Base-by-base conservation (phyloP, 2,888 invertebrate species). In the Standfussiana lucernea region DNA sequence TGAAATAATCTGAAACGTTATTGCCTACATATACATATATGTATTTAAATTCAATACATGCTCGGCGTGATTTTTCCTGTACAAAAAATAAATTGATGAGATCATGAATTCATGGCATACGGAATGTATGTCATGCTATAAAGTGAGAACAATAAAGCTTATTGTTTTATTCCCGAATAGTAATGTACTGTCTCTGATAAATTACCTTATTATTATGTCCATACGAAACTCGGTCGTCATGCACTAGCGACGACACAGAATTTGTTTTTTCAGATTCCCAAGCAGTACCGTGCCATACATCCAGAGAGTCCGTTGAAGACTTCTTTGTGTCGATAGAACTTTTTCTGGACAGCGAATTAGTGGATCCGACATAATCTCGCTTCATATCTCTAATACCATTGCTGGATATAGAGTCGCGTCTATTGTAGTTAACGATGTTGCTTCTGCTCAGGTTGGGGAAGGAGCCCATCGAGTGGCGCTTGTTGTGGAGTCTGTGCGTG, bases 251-350 rank as follows among this genome's bases (percentile, higher is more conserved):
- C 62, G 97, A 97, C 32, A 97, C 97, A n/a, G 97, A 97, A 87
- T 97, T 97, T 80, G 98, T 96, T 83, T 98, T 96, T 74, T 97
- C 97, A 2, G 97, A 96, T 88, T 98, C 98, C 98, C 98, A 98
- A 68, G 97, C 97, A 88, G 97, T 97, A 89, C 97, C 97, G 76
- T 98, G 97, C 95, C 98, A 97, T 68, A 97, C 97, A 90, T 98
- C 98, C 93, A 98, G 92, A 1, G 98, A 98, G 93, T 98, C 98
- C 56, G 97, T 97, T 0, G 98, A 98, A 75, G 96, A 96, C 82
- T 96, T 96, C 87, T 95, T 96, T 76, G 96, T 96, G 80, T 96
- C 96, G 45, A 96, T 95, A 0, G 96, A 96, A 89, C 95, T 96
- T 89, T 97, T 97, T 87, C 97, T 96, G 42, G 95, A 94, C 28